phyloP scores from a whole-genome alignment of 1,140 invertebrate genomes.

The Caenorhabditis brenneri region DNA sequence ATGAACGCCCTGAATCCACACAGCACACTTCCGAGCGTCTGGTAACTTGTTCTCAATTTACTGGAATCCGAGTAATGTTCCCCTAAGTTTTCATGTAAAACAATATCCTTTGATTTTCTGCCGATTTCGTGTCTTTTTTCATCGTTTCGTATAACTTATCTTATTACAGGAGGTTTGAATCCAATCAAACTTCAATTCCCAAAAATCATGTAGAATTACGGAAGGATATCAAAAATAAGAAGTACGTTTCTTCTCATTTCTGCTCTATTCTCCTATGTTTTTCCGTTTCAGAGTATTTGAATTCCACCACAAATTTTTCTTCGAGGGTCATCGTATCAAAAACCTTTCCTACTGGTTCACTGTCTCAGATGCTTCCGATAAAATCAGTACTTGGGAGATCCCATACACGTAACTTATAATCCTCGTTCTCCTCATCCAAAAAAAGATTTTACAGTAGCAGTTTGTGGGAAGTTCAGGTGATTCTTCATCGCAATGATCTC shows the following conservation, averaged over 20 bases:
- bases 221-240: not conserved
- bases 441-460: not conserved
- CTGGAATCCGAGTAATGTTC: too few species aligned
- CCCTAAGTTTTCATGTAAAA: too few species aligned
- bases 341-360: not conserved
- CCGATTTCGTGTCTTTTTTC: too few species aligned
- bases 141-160: too few species aligned
- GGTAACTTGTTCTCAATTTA: too few species aligned
- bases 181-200: not conserved
- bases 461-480: not conserved
- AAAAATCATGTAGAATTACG: not conserved
- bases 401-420: not conserved
- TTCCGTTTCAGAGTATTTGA: not conserved
- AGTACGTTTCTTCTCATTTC: too few species aligned
- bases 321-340: not conserved
- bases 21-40: too few species aligned
- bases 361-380: not conserved
- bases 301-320: conserved; percentile 14
- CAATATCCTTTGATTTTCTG: too few species aligned
- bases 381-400: not conserved
- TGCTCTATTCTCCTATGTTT: too few species aligned
- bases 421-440: not conserved
- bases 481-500: not conserved
- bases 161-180: not conserved
- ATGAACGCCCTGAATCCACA: too few species aligned